Evolutionary conservation across 2,888 invertebrate genomes (phyloP), one percentile per base, ranked within the genome.

Genomic region (Tenthredo livida): DNA sequence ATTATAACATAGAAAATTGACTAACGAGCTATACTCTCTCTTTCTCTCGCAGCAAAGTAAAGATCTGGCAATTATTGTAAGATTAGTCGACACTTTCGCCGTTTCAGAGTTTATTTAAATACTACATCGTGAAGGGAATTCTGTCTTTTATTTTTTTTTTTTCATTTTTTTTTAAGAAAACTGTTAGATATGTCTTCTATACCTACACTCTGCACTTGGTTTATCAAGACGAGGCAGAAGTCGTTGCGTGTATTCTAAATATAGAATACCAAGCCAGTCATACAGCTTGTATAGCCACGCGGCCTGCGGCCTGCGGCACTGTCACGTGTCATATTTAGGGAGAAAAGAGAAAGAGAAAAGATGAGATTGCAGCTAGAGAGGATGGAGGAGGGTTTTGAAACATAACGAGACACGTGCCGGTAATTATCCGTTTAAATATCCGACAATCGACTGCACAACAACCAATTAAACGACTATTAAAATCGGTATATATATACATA

Each of bases 281-380:
- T 12, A 43, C 72, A 73, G 15, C 29, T 67, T 25, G 67, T 25
- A 25, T 25, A 25, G 72, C 43, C 72, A 40, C 15, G n/a, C 33
- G 47, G 54, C 50, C 77, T 21, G 50, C 29, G 77, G 50, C 75
- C 47, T 75, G 47, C 50, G 50, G 47, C 50, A n/a, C 47, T 77
- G 77, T 50, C 54, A 54, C 73, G 73, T 77, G 77, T 77, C 77
- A 77, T 77, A 77, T 77, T 77, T 77, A 77, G 77, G 77, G 21
- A 77, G 50, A 50, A 50, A 33, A 33, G 25, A 77, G 73, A 73
- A 40, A 40, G 29, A 43, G 25, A 73, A 77, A 29, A 17, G 17
- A 15, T 29, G n/a, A 77, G 33, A 67, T 67, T 17, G 15, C 67
- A 67, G 67, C 33, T 67, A 67, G 15, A 67, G 61, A 25, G 25